Evolutionary conservation across 1,140 invertebrate species (phyloP).

Genomic region (Latrodectus geometricus): DNA sequence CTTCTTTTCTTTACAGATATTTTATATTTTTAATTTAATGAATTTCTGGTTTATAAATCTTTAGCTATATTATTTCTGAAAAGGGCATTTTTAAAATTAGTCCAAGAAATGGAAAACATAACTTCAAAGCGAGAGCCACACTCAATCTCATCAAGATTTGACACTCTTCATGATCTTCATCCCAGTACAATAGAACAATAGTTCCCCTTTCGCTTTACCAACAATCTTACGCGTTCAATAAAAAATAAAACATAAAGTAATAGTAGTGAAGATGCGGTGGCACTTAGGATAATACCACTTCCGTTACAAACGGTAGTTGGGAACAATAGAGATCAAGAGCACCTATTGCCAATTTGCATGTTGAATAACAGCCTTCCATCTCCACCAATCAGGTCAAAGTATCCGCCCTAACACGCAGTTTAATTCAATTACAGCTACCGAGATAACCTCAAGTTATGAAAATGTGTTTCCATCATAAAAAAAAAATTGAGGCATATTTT

Average conservation of each 20-base stretch:
- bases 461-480: neutral
- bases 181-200: neutral
- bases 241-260: neutral
- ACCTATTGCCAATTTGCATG: conserved; percentile 51
- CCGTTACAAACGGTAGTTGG: conserved; percentile 30
- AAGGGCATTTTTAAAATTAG: no score
- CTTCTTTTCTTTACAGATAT: no score
- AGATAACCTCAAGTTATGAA: neutral
- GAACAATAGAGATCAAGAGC: conserved; percentile 37
- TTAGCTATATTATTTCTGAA: no score
- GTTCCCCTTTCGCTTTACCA: neutral
- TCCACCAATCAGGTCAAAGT: conserved; percentile 16
- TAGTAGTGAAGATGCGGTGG: neutral
- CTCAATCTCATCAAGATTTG: neutral
- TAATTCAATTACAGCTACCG: conserved; percentile 43
- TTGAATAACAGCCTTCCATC: conserved; percentile 31
- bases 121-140: no score
- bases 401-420: conserved; percentile 6
- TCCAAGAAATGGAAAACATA: no score
- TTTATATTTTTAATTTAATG: no score
- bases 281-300: conserved; percentile 21
- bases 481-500: neutral
- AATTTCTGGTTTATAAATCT: no score
- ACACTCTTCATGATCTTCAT: neutral
- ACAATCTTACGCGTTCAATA: neutral